Base-by-base conservation (phyloP, 2,797 vertebrate species). In the Anas bernieri region DNA sequence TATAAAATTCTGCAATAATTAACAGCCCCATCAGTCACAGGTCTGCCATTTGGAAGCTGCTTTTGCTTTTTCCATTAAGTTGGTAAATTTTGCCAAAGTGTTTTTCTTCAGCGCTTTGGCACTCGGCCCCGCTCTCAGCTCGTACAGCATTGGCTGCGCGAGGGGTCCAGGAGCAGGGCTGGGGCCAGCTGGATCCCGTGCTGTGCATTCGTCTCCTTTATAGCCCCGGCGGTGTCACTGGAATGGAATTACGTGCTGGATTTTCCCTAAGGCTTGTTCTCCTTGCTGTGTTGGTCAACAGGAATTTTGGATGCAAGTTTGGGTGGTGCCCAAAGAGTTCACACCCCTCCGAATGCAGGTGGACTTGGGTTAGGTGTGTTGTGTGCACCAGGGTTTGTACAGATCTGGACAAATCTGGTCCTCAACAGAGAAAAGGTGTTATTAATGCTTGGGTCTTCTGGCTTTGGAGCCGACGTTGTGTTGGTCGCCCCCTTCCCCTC, bases 31-130 rank as follows among this genome's bases (percentile, higher is more conserved):
- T 96, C 96, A 70, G 28, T 90, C 96, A 81, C 92, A 96, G 76
- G 21, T 88, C 96, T 97, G 92, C 91, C 93, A 96, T 96, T 95
- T 96, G 93, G 93, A 96, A 96, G 90, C 93, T 12, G 31, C 70
- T 84, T 88, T 97, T 93, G 93, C 93, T 95, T 97, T 97, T 97
- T 97, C 97, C 96, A 97, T 94, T 96, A 96, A 88, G 88, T 76
- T 88, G 92, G 96, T 95, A 46, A 74, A 74, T 76, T 94, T 94
- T 95, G 96, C 95, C 95, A 96, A 93, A 97, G 77, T 95, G 94
- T 93, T 94, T 96, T 87, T 93, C 94, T 95, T 69, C 86, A 93
- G 56, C 11, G n/a, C 86, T 93, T 80, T 96, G 96, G 95, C 92
- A 16, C 50, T 20, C 0, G 0, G 86, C 86, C 93, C 62, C 0